Conservation (phyloP, 2,888 invertebrate species). For the Gastrophysa polygoni region DNA sequence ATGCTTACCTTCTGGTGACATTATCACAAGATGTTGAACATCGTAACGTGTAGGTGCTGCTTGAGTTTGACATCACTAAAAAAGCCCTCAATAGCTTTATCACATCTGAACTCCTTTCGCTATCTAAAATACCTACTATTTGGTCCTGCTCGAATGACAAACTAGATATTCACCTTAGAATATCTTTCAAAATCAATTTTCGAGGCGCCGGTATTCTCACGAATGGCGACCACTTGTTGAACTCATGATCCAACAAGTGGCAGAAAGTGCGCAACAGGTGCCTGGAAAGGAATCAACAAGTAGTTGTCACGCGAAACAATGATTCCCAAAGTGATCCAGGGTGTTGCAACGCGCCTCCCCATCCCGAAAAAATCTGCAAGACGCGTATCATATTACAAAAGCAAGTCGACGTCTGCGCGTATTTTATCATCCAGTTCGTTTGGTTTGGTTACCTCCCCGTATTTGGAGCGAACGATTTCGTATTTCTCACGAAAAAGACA, state of each 20-base stretch:
- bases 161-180: too few relatives aligned
- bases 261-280: constrained; percentile 1
- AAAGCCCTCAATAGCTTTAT: too few relatives aligned
- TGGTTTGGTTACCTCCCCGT: constrained; percentile 27
- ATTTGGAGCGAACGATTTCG: constrained; percentile 35
- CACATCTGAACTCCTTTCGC: too few relatives aligned
- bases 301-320: too few relatives aligned
- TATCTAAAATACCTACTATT: too few relatives aligned
- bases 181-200: too few relatives aligned
- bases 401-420: constrained; percentile 13
- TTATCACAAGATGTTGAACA: too few relatives aligned
- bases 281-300: constrained; percentile 5
- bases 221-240: constrained; percentile 23
- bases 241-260: constrained; percentile 27
- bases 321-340: too few relatives aligned
- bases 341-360: not conserved
- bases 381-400: constrained; percentile 19
- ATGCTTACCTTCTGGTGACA: too few relatives aligned
- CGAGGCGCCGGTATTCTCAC: not conserved
- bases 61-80: too few relatives aligned
- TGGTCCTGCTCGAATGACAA: too few relatives aligned
- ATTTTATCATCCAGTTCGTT: constrained; percentile 2
- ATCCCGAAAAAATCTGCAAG: not conserved
- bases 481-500: constrained; percentile 34
- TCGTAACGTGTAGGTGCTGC: too few relatives aligned